These are phyloP conservation scores for Esox niger DNA, from an alignment of 2,113 vertebrate species.

Conservation along the genomic window DNA sequence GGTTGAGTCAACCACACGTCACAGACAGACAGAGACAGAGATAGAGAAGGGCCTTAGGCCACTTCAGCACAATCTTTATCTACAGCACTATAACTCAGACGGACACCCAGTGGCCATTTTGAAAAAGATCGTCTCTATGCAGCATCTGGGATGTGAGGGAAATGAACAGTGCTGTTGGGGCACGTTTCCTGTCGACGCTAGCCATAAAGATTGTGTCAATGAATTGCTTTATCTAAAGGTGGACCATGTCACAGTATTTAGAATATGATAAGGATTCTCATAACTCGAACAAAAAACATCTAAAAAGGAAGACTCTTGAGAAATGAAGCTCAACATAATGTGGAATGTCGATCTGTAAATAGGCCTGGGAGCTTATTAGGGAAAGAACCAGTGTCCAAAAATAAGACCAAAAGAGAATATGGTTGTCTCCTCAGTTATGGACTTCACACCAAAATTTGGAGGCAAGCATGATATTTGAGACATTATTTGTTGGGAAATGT, in stretches of 20 bases:
- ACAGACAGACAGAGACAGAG: background rate
- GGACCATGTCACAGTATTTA: too few species aligned
- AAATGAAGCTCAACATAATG: background rate
- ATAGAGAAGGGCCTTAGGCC: background rate
- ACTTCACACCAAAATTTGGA: background rate
- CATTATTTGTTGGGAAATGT: constrained; percentile 8
- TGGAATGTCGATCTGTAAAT: constrained; percentile 18
- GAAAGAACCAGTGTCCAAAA: constrained; percentile 33
- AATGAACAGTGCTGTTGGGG: background rate
- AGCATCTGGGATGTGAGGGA: background rate
- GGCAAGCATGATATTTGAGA: background rate
- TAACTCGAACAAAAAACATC: too few species aligned
- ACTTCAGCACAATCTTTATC: background rate
- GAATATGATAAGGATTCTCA: too few species aligned
- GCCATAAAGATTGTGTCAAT: background rate
- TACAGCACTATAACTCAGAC: background rate
- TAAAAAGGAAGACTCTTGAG: background rate
- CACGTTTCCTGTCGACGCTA: too few species aligned
- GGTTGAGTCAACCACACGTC: constrained; percentile 5
- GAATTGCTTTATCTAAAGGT: background rate
- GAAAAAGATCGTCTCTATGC: constrained; percentile 1
- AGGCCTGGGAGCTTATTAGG: constrained; percentile 15
- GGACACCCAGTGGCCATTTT: background rate
- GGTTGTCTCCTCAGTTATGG: too few species aligned
- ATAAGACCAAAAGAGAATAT: background rate